These are phyloP conservation scores for Drosophila mulleri DNA, from an alignment of 2,888 invertebrate species.

Conservation along the genomic window DNA sequence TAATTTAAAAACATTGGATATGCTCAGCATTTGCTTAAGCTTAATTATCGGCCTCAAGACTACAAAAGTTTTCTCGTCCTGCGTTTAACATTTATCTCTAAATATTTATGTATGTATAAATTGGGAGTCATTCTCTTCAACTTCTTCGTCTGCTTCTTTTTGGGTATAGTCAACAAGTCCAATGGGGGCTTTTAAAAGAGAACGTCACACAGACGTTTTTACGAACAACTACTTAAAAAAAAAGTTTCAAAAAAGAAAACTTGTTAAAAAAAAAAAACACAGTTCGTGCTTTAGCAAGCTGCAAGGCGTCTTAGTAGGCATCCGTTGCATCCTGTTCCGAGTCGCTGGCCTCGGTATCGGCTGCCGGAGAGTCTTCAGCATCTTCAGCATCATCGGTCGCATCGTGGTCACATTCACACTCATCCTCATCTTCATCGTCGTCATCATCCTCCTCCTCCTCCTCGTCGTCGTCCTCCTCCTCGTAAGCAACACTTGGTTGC, in stretches of 20 bases:
- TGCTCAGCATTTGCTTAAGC: constrained; percentile 25
- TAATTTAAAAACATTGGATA: constrained; percentile 32
- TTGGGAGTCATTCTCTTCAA: constrained; percentile 5
- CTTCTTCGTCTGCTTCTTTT: not conserved
- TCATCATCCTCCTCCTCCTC: constrained; percentile 16
- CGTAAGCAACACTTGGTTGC: not conserved
- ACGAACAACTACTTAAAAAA: constrained; percentile 7
- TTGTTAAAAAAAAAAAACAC: constrained; percentile 2
- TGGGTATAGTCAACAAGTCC: constrained; percentile 35
- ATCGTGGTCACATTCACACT: constrained; percentile 20
- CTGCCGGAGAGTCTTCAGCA: constrained; percentile 19
- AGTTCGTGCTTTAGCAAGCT: constrained; percentile 26
- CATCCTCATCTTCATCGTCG: not conserved
- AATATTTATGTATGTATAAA: constrained; percentile 14
- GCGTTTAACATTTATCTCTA: constrained; percentile 8
- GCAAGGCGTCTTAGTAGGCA: constrained; percentile 40
- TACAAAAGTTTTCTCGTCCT: not conserved
- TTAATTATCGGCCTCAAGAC: constrained; percentile 23
- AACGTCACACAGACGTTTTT: constrained; percentile 17
- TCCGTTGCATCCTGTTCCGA: constrained; percentile 26
- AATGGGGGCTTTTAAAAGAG: constrained; percentile 2
- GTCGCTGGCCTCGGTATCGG: constrained; percentile 30
- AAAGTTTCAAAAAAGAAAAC: constrained; percentile 1
- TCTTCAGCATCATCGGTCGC: constrained; percentile 24
- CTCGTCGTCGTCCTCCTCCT: constrained; percentile 23